Evolutionary conservation across 2,113 vertebrate genomes (phyloP), one percentile per base, ranked within the genome.

Genomic region (Alexandromys fortis): DNA sequence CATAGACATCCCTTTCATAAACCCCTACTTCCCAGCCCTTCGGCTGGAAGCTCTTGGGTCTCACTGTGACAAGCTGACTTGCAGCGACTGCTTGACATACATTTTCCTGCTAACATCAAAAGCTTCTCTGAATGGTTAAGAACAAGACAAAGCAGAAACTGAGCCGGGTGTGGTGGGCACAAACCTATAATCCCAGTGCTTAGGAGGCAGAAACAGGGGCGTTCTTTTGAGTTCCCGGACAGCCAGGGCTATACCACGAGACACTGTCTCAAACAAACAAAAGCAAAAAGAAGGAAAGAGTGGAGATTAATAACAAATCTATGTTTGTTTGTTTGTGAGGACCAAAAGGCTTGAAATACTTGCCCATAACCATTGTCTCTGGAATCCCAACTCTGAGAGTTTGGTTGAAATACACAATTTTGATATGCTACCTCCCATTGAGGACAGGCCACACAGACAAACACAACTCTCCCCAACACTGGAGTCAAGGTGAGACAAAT

Each of bases 361-460:
- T 47, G 19, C 17, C 2, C 17, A 55, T 11, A 63, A 52, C 61
- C 35, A 47, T 14, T 16, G 55, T 75, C 35, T 65, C 87, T 45
- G 92, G 92, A 68, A 96, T 87, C 22, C 45, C 90, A 91, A 81
- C 72, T 52, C 19, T 7, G 10, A 73, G 73, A 33, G 35, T 65
- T 91, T 86, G 28, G 47, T 96, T 86, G 65, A 92, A 96, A 91
- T 91, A 30, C 77, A 86, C 49, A 77, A 77, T 79, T 72, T 94
- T 78, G 45, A 63, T 52, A n/a, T 28, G n/a, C 6, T 63, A 83
- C 58, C 42, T 70, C n/a, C 47, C 81, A 0, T 0, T 94, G 14
- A 83, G 63, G 47, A 42, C 9, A 96, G 86, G 61, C 49, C 91
- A 68, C 63, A 83, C 24, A 45, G 58, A 42, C 73, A 91, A 73